Base-by-base conservation (phyloP, 2,888 invertebrate genomes). In the Ariolimax columbianus region DNA sequence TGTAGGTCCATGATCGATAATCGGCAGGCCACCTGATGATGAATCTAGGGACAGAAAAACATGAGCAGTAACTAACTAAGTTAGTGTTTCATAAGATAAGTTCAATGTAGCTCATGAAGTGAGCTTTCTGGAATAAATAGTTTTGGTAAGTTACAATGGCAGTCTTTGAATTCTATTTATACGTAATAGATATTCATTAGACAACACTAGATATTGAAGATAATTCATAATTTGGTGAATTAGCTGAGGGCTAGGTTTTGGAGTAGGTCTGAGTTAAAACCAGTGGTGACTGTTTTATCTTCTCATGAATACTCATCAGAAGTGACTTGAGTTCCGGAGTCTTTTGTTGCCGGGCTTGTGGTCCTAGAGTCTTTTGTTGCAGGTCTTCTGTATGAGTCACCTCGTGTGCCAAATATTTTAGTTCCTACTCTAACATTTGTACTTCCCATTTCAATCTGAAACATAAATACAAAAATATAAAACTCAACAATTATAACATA, bases 361-460 rank as follows among this genome's bases (percentile, higher is more conserved):
- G 14, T 36, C 4, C 36, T 11, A 23, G 26, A 14, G 19, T 19
- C 30, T 1, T 33, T 59, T 19, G 33, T 47, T 63, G 80, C 36
- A 36, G 68, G n/a, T 43, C 43, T 70, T 11, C 33, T 55, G 38
- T 70, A 72, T 43, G 68, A 51, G 59, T 38, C 19, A 47, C 63
- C 40, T 78, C 92, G 89, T 14, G 94, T 95, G 72, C 99, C 99
- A 95, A 99, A 99, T 94, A 99, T 98, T 85, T 96, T 96, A 91
- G 97, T 96, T 82, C 99, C 99, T 87, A 99, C 97, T 92, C 99
- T 95, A 23, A 99, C 97, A 94, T 97, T 97, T 9, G 98, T 97
- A 93, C 98, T 98, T 78, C 99, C 99, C 91, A 97, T 94, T 95
- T 97, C 96, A 95, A 99, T 93, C 94, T 94, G 89, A 81, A 19